Base-by-base conservation (phyloP, 2,888 invertebrate genomes). In the Oxystoma pomonae region DNA sequence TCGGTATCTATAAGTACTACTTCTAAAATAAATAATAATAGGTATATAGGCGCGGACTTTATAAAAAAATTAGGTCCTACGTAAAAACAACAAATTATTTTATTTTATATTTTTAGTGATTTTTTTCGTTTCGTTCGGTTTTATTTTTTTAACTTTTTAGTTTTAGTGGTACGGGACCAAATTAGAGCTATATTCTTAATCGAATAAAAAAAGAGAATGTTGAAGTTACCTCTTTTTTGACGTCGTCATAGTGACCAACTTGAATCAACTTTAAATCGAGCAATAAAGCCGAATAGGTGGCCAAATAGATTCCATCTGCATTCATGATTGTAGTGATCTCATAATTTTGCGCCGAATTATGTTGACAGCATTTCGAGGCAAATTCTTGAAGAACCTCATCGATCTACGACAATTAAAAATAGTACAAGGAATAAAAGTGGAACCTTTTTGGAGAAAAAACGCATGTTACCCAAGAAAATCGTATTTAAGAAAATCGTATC, bases 281-380 rank as follows among this genome's bases (percentile, higher is more conserved):
- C 55, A 93, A 80, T 19, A 97, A 80, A 0, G 94, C 91, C 0
- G 94, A 90, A 76, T 94, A 95, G 0, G 94, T 92, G 1, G 96
- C 93, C 67, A 96, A 81, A 76, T 97, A 97, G 52, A 97, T 91
- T 19, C 96, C 96, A 80, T 97, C 97, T 1, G 96, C 96, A 79
- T 97, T 97, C 83, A 97, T 91, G 55, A 94, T 91, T 49, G 90
- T 90, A 1, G 87, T 82, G 1, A 87, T 84, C 55, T 87, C 85
- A 1, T 87, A 85, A 0, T 84, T 86, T 72, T 79, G 80, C 1
- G 89, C 85, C 72, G 88, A 87, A 78, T 85, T 87, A 84, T 92
- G 88, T 81, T 94, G 90, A 78, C 96, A 96, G 72, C 94, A 93
- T 67, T 91, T 88, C 0, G 96, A 95, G 1, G 96, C 91, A 74